Base-by-base conservation (phyloP, 2,888 invertebrate species). In the Alsophila aescularia region DNA sequence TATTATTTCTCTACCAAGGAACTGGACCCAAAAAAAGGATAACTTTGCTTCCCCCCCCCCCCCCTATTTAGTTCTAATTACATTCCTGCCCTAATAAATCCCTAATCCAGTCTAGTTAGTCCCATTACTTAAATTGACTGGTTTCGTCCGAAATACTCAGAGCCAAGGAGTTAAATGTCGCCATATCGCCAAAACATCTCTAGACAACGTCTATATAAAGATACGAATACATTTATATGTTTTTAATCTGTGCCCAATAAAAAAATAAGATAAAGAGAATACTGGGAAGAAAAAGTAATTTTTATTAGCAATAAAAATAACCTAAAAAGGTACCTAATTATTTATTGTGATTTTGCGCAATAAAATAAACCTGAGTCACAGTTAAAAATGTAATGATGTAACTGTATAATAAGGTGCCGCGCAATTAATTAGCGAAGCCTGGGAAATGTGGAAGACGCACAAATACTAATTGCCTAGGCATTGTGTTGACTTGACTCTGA, bases 371-470 rank as follows among this genome's bases (percentile, higher is more conserved):
- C 16, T 42, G 47, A 42, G 41, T 41, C 41, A 47, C 13, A 21
- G 36, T 12, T 35, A 39, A 9, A 15, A 45, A 21, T 14, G 35
- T 12, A 12, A 32, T 36, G 35, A 41, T 21, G 47, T 53, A 41
- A 52, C 40, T 27, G 51, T 36, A 14, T 15, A 21, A 24, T 48
- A 31, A 31, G 10, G 27, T 24, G 37, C 15, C 31, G 32, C n/a
- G 45, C 10, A 47, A 36, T 47, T 47, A 53, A 52, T 52, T 40
- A 36, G 12, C 21, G 52, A 52, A 53, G 48, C 53, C 53, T 53
- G 53, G 16, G 48, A 48, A 53, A 29, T 9, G 5, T 18, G 40
- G 41, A 21, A 53, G 47, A 42, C 35, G 40, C 18, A 24, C 16
- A 42, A 47, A 24, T 12, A 37, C 42, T 53, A 48, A 53, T 53